Base-by-base conservation (phyloP, 2,888 invertebrate genomes). In the Clusia tigrina region DNA sequence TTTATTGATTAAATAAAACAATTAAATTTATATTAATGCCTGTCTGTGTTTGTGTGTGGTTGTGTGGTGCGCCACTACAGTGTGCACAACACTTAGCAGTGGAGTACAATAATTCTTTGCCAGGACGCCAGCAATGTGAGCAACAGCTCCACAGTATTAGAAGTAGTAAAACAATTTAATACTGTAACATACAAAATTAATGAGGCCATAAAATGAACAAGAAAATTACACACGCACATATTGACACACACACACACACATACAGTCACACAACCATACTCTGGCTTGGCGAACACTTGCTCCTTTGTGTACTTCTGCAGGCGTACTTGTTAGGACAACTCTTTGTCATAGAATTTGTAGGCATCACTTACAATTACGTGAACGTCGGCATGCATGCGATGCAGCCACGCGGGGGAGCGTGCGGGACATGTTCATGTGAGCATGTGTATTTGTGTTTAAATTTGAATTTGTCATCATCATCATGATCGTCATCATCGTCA, bases 1-100 rank as follows among this genome's bases (percentile, higher is more conserved):
- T 76, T 77, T 77, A 76, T 76, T 77, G 76, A 76, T 74, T 76
- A 77, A 76, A 77, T 76, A 76, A 76, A 76, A 76, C 76, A 77
- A 76, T 76, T 77, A 76, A 73, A 74, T 73, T 76, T 74, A 77
- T 77, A 78, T 71, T 74, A 76, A 76, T 76, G n/a, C n/a, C n/a
- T n/a, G n/a, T n/a, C n/a, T n/a, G n/a, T n/a, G n/a, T n/a, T n/a
- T n/a, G n/a, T n/a, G n/a, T n/a, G n/a, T n/a, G n/a, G n/a, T n/a
- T n/a, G n/a, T n/a, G n/a, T n/a, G n/a, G n/a, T n/a, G 5, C 6
- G 25, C 54, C n/a, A 2, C 25, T 10, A 10, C 18, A 54, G 32
- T 20, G n/a, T 24, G 12, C 54, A 54, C 6, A 15, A 54, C 10
- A 23, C 25, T 15, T 10, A 26, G 18, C n/a, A 26, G n/a, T n/a